Base-by-base conservation (phyloP, 2,797 vertebrate species). In the Cyclopterus lumpus region DNA sequence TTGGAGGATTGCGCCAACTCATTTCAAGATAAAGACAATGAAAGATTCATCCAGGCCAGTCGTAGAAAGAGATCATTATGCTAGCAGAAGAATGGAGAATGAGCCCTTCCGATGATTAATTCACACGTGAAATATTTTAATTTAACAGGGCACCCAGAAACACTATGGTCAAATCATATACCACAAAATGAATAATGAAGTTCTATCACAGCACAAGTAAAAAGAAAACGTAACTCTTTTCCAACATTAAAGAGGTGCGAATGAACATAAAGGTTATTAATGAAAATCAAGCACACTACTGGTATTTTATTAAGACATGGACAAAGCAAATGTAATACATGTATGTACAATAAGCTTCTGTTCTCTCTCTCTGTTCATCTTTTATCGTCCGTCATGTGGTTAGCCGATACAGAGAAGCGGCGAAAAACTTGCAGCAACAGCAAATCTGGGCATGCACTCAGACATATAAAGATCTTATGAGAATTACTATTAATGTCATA, bases 91-190 rank as follows among this genome's bases (percentile, higher is more conserved):
- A 92, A 86, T 86, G 72, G 87, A 79, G 78, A 79, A 79, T 28
- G 81, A 91, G 84, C 67, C 55, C 79, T 79, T 84, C 74, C 89
- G 83, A 93, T 93, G 85, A 93, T 93, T 92, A 82, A 94, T 93
- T 93, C 83, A 93, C 82, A 91, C 66, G 83, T 91, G 81, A 90
- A 92, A 92, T 88, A 91, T 91, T 92, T 91, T 91, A 86, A 90
- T 93, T 93, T 90, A 90, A 91, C 88, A 73, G 63, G 75, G 73
- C 61, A 63, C 82, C 88, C 77, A 71, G 74, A 90, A 90, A 87
- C 84, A 84, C 87, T 78, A 60, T 69, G 82, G 83, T 89, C 86
- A 89, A 86, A 88, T 90, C 81, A 82, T 79, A 86, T 48, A 74
- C 60, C 79, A 77, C 66, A 68, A 67, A 79, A 86, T 93, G 86